Evolutionary conservation across 2,113 vertebrate species (phyloP), one percentile per base, ranked within the genome.

Genomic region (Argyrosomus japonicus): DNA sequence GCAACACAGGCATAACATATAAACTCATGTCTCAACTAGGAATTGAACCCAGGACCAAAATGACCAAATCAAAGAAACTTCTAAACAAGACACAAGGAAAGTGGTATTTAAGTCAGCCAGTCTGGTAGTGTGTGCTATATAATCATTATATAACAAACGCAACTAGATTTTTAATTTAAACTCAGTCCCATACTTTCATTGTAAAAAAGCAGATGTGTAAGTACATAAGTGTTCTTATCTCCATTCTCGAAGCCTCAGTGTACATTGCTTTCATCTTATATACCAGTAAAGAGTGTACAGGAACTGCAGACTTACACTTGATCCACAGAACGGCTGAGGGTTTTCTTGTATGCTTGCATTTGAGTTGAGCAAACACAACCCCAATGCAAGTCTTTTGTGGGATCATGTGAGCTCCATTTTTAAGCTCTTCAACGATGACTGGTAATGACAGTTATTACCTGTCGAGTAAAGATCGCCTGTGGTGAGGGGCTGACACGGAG

Each of bases 291-390:
- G 3, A 47, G 45, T 47, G 12, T 50, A 50, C 48, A 17, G 48
- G 48, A 18, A 50, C 14, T 50, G 48, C 17, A 17, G 15, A 6
- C 14, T 50, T 15, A 50, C 17, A 50, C 14, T 50, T 6, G 48
- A 50, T 47, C 43, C 43, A 45, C 43, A 32, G 32, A 32, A 32
- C 6, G 32, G 5, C 36, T 51, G 12, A 60, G 25, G 19, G 45
- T 40, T 29, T 77, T 29, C 7, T 43, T 10, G 12, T 56, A 14
- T 13, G 32, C 2, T 17, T 47, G 18, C 1, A 9, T 47, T 61
- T 19, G 21, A 65, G 27, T 67, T 58, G 9, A 58, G 23, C 19
- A 58, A 80, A 65, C 58, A 40, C 18, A 70, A 45, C 40, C 27
- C 21, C 19, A 58, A 8, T 57, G 64, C 17, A 11, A 68, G 51